Conservation (phyloP, 2,888 invertebrate genomes). For the Dicycla oo region DNA sequence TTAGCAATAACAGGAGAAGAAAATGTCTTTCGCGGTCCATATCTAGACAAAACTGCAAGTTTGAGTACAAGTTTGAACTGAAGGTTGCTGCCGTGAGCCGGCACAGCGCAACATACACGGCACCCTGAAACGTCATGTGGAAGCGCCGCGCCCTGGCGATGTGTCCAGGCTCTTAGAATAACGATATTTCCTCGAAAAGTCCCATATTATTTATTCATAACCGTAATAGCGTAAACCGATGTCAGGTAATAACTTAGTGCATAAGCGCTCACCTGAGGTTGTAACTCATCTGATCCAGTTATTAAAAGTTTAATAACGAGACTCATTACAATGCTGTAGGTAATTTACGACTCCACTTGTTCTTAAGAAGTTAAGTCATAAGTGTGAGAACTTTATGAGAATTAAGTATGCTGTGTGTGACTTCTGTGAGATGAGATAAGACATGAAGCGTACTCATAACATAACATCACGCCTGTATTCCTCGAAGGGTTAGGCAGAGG, state of each 20-base stretch:
- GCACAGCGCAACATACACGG: no score
- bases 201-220: constrained; percentile 36
- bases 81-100: no score
- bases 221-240: constrained; percentile 10
- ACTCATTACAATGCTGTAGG: constrained; percentile 16
- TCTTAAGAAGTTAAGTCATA: constrained; percentile 44
- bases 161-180: no score
- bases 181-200: background rate
- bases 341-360: constrained; percentile 45
- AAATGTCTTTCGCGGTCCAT: no score
- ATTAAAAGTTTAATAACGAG: constrained; percentile 39
- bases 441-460: background rate
- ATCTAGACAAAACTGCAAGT: no score
- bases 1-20: no score
- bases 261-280: constrained; percentile 19
- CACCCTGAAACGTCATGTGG: no score
- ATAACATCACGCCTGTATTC: background rate
- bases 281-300: constrained; percentile 35
- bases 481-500: background rate
- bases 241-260: constrained; percentile 30
- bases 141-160: no score
- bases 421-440: background rate
- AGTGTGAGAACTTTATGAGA: constrained; percentile 4
- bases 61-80: no score
- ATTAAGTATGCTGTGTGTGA: constrained; percentile 12